Conservation (phyloP, 2,888 invertebrate genomes). For the Callyntrura guangdongensis region DNA sequence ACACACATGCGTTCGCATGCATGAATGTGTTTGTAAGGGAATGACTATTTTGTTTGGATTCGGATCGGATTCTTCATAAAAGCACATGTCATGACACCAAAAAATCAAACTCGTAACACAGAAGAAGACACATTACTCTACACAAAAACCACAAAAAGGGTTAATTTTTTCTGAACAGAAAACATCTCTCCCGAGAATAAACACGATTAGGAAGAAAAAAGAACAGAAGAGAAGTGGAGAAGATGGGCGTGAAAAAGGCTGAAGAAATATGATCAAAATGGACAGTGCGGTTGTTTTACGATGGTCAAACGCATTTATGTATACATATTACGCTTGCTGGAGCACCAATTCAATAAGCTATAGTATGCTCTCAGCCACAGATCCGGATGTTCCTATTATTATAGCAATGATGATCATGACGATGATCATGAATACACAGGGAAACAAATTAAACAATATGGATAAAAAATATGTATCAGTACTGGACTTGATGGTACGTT, state of each 20-base stretch:
- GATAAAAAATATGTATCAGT: slow-evolving; percentile 52
- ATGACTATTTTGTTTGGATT: not conserved
- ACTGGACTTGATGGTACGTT: not conserved
- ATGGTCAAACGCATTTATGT: slow-evolving; percentile 57
- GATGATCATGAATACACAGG: slow-evolving; percentile 13
- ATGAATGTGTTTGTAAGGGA: no score
- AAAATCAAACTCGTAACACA: slow-evolving; percentile 18
- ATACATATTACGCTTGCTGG: not conserved
- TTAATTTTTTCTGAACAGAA: slow-evolving; percentile 18
- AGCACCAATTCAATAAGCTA: no score
- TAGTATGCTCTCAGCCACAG: not conserved
- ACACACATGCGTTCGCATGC: not conserved
- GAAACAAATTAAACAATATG: no score
- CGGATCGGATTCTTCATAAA: slow-evolving; percentile 8
- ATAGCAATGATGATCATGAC: not conserved
- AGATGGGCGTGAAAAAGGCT: slow-evolving; percentile 74
- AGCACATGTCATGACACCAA: slow-evolving; percentile 48
- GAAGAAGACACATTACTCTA: not conserved
- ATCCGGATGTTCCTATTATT: slow-evolving; percentile 50
- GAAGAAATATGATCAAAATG: slow-evolving; percentile 71
- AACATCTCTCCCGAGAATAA: slow-evolving; percentile 11
- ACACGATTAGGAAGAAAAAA: not conserved
- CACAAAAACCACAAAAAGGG: slow-evolving; percentile 48
- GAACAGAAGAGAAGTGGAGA: slow-evolving; percentile 2
- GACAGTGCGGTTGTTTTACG: slow-evolving; percentile 70